These are phyloP conservation scores for Castor canadensis DNA, from an alignment of 2,113 vertebrate genomes.

Conservation along the genomic window DNA sequence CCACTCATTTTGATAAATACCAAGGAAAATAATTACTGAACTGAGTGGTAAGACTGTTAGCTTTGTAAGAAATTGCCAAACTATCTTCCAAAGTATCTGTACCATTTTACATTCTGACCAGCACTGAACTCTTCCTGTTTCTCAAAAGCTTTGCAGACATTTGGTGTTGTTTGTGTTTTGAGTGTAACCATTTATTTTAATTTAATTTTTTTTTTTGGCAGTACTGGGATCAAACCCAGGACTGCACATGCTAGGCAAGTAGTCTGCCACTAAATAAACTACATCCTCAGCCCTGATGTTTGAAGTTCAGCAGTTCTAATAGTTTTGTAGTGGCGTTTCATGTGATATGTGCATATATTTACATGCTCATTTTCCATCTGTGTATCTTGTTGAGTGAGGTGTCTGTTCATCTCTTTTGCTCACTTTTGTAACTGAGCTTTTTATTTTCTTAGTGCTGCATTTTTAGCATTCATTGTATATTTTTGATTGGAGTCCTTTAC, in stretches of 20 bases:
- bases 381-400: no score
- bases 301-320: neutral
- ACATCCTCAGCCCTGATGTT: neutral
- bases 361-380: neutral
- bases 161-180: neutral
- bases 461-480: slow-evolving; percentile 12
- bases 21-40: neutral
- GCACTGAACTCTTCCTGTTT: neutral
- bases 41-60: neutral
- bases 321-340: neutral
- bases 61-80: neutral
- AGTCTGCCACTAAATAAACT: neutral
- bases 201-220: neutral
- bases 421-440: neutral
- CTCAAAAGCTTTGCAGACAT: neutral
- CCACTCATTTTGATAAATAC: neutral
- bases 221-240: neutral
- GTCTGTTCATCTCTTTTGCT: neutral
- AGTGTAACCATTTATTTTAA: no score
- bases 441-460: slow-evolving; percentile 1
- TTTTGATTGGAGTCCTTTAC: slow-evolving; percentile 9
- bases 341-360: neutral
- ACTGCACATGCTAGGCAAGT: no score
- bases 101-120: neutral
- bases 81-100: no score